A percentile compares a stretch with the other conserved stretches of the same genome.
These are phyloP conservation scores for Pherbina coryleti DNA, from an alignment of 2,888 invertebrate genomes.

Conservation along the genomic window DNA sequence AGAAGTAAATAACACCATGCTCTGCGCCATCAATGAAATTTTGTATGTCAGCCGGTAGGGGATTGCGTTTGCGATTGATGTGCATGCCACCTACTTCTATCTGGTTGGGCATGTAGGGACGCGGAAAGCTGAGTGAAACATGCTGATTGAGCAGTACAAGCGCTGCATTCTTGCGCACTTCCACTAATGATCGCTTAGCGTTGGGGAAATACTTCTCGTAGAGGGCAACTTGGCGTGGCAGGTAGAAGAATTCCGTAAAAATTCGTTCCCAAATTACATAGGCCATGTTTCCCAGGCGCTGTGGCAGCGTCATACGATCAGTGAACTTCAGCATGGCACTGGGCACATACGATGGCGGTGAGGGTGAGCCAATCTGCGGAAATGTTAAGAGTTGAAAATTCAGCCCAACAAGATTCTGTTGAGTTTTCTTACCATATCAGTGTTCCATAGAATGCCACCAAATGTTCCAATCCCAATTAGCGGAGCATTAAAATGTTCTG, in stretches of 20 bases:
- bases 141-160: slow-evolving; percentile 65
- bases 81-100: slow-evolving; percentile 69
- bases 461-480: slow-evolving; percentile 61
- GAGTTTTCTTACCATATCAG: slow-evolving; percentile 3
- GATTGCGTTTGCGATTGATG: slow-evolving; percentile 60
- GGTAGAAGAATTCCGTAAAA: slow-evolving; percentile 54
- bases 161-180: slow-evolving; percentile 59
- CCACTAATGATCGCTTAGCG: slow-evolving; percentile 55
- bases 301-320: slow-evolving; percentile 64
- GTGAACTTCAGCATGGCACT: slow-evolving; percentile 57
- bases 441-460: slow-evolving; percentile 59
- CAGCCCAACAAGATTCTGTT: neutral
- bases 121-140: slow-evolving; percentile 61
- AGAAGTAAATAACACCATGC: slow-evolving; percentile 70
- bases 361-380: slow-evolving; percentile 58
- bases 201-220: slow-evolving; percentile 60
- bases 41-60: slow-evolving; percentile 64
- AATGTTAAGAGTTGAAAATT: slow-evolving; percentile 55
- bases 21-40: slow-evolving; percentile 66
- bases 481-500: slow-evolving; percentile 63
- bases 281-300: slow-evolving; percentile 65
- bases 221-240: slow-evolving; percentile 60
- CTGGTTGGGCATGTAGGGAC: slow-evolving; percentile 68
- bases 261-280: slow-evolving; percentile 54
- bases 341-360: slow-evolving; percentile 66